Percentiles rank a stretch among this genome's conserved stretches.
phyloP scores from a whole-genome alignment of 2,113 vertebrate species.

The Larimichthys polyactis region DNA sequence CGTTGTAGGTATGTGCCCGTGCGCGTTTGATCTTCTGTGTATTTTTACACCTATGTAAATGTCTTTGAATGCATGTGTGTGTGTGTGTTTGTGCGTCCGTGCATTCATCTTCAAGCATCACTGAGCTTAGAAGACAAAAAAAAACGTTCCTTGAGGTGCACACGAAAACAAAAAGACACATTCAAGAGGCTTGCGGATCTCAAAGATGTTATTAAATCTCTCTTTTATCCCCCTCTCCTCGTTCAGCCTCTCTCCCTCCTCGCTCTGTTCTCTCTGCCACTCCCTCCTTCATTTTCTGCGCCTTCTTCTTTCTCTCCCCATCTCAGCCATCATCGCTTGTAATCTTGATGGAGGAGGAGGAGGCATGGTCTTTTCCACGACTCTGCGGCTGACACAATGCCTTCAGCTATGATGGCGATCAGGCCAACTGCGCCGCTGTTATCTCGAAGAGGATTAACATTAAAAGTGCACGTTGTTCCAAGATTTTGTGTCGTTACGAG shows the following conservation, averaged over 20 bases:
- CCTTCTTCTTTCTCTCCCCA: slow-evolving; percentile 16
- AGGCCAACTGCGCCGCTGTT: slow-evolving; percentile 45
- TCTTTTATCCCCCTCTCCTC: slow-evolving; percentile 24
- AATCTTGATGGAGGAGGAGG: slow-evolving; percentile 61
- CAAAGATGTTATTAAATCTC: slow-evolving; percentile 57
- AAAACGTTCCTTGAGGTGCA: slow-evolving; percentile 46
- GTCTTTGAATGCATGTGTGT: background rate
- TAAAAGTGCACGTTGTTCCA: slow-evolving; percentile 29
- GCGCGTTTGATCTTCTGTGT: slow-evolving; percentile 22
- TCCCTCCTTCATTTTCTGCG: slow-evolving; percentile 22
- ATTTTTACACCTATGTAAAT: slow-evolving; percentile 54
- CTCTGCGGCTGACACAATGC: slow-evolving; percentile 53
- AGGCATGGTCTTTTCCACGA: slow-evolving; percentile 30
- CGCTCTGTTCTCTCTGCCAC: slow-evolving; percentile 1
- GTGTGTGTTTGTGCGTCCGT: slow-evolving; percentile 8
- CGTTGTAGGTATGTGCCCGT: slow-evolving; percentile 15
- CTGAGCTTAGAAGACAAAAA: slow-evolving; percentile 17
- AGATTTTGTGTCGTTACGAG: slow-evolving; percentile 13
- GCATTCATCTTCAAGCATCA: slow-evolving; percentile 41
- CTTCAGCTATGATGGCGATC: slow-evolving; percentile 59
- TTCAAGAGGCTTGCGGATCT: slow-evolving; percentile 18
- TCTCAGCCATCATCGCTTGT: slow-evolving; percentile 33
- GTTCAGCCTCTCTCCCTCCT: slow-evolving; percentile 2
- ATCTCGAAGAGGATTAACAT: slow-evolving; percentile 46
- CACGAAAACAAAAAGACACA: slow-evolving; percentile 36